Percentiles rank a stretch among this genome's conserved stretches.
Evolutionary conservation across 2,113 vertebrate species (phyloP).

Genomic region (Seriola aureovittata): DNA sequence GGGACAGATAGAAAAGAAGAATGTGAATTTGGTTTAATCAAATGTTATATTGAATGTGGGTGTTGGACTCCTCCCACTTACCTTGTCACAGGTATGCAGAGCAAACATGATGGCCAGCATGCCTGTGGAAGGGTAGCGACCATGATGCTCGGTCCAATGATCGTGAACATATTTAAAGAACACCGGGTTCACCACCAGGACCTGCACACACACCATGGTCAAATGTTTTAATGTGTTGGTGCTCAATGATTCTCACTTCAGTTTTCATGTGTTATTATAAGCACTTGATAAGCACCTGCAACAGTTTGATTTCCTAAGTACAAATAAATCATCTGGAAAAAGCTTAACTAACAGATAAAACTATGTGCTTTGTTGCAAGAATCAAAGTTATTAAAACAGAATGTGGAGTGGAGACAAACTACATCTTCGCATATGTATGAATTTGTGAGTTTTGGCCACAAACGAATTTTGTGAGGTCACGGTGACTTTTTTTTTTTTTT

Average conservation of each 20-base stretch:
- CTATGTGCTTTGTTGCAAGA: too few relatives aligned
- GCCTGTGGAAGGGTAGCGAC: conserved; percentile 87
- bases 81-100: conserved; percentile 86
- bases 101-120: conserved; percentile 86
- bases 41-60: neutral
- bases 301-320: too few relatives aligned
- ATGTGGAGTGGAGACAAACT: neutral
- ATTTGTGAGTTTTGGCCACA: too few relatives aligned
- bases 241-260: neutral
- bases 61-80: conserved; percentile 23
- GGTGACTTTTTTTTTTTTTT: too few relatives aligned
- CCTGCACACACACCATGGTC: conserved; percentile 58
- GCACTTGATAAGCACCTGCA: too few relatives aligned
- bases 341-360: too few relatives aligned
- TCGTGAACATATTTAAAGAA: conserved; percentile 87
- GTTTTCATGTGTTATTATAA: too few relatives aligned
- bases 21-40: neutral
- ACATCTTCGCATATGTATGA: too few relatives aligned
- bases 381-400: neutral
- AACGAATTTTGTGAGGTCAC: too few relatives aligned
- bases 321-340: too few relatives aligned
- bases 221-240: neutral
- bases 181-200: conserved; percentile 83
- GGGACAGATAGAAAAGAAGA: neutral
- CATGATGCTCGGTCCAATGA: conserved; percentile 82